These are phyloP conservation scores for Hippopotamus amphibius DNA, from an alignment of 2,113 vertebrate genomes.

Conservation along the genomic window DNA sequence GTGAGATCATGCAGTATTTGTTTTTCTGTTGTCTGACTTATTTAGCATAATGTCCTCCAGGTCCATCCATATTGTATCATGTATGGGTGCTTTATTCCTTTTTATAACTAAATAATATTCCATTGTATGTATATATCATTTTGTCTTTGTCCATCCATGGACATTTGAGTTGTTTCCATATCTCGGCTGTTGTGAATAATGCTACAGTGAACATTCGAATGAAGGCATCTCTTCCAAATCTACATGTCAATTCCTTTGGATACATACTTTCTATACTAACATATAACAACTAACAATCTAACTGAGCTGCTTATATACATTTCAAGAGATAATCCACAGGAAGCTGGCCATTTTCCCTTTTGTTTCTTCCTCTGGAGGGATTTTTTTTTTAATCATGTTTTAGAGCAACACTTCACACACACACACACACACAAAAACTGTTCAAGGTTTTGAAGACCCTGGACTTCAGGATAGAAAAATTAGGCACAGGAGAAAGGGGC, in stretches of 20 bases:
- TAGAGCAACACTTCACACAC: background rate
- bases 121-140: background rate
- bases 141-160: background rate
- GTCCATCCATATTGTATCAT: background rate
- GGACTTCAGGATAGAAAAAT: background rate
- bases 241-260: background rate
- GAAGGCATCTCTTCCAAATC: background rate
- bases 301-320: background rate
- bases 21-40: background rate
- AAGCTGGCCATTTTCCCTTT: background rate
- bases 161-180: background rate
- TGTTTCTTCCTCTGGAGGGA: background rate
- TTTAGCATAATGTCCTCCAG: background rate
- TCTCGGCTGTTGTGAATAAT: background rate
- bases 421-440: background rate
- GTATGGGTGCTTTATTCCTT: background rate
- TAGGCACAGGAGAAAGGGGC: background rate
- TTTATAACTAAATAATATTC: background rate
- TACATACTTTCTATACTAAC: background rate
- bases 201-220: background rate
- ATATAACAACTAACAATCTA: background rate
- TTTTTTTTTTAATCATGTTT: background rate
- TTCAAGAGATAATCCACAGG: background rate
- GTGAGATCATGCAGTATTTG: background rate
- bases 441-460: slow-evolving; percentile 29